phyloP scores from a whole-genome alignment of 2,113 vertebrate genomes.

The Chlamydotis undulata region DNA sequence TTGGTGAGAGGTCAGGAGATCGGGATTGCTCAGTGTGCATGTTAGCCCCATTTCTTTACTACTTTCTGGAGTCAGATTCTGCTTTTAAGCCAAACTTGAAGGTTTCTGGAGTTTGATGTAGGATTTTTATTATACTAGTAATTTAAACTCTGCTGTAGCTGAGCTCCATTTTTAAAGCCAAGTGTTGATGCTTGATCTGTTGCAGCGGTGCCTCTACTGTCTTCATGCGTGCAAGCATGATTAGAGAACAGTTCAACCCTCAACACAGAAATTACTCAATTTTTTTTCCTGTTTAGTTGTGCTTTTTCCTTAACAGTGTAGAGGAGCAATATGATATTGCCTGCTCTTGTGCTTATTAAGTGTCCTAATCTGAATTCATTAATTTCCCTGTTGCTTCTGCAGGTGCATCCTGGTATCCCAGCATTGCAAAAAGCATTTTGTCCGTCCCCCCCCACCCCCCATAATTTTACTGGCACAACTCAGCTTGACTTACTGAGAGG shows the following conservation, averaged over 20 bases:
- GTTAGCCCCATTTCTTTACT: background rate
- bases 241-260: background rate
- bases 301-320: background rate
- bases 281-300: background rate
- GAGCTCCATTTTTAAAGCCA: background rate
- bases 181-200: background rate
- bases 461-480: background rate
- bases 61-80: background rate
- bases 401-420: background rate
- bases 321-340: background rate
- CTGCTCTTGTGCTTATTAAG: background rate
- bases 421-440: background rate
- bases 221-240: background rate
- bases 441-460: background rate
- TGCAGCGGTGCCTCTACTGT: background rate
- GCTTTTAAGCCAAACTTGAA: background rate
- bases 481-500: background rate
- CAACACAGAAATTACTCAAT: background rate
- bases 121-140: background rate
- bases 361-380: background rate
- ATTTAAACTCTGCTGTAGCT: background rate
- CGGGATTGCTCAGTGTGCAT: fast-evolving
- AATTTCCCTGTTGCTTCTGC: background rate
- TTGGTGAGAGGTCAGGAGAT: background rate
- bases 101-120: background rate